These are phyloP conservation scores for Zenarchopterus dispar DNA, from an alignment of 2,797 vertebrate genomes.

Conservation along the genomic window DNA sequence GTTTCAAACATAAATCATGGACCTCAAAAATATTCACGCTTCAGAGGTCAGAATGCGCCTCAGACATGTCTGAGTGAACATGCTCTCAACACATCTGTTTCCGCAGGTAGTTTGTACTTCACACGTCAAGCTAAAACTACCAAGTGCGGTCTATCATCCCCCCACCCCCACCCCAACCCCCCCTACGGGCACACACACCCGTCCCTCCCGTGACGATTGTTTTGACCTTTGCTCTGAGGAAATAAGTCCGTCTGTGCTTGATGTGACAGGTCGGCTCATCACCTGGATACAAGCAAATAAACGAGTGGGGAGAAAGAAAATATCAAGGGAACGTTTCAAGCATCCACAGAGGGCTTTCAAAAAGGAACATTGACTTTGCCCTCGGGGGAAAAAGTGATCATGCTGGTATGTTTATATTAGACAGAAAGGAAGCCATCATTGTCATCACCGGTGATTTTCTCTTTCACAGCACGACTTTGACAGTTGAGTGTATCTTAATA, in stretches of 20 bases:
- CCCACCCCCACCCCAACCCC: background rate
- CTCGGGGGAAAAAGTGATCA: constrained; percentile 81
- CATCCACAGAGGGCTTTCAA: constrained; percentile 81
- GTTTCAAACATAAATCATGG: background rate
- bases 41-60: constrained; percentile 12
- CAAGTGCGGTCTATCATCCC: constrained; percentile 26
- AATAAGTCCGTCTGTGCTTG: constrained; percentile 67
- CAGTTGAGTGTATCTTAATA: constrained; percentile 74
- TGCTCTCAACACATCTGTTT: constrained; percentile 31
- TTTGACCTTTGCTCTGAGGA: constrained; percentile 78
- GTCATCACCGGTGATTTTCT: constrained; percentile 79
- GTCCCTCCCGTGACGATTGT: constrained; percentile 58
- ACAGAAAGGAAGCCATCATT: constrained; percentile 85
- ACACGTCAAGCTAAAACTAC: constrained; percentile 43
- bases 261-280: constrained; percentile 81
- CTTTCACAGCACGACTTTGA: constrained; percentile 67
- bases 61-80: constrained; percentile 18
- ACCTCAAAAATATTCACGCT: background rate
- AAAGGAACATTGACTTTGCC: constrained; percentile 83
- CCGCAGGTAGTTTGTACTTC: constrained; percentile 42
- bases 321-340: constrained; percentile 81
- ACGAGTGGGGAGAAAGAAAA: constrained; percentile 64
- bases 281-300: constrained; percentile 81
- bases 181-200: background rate
- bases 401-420: constrained; percentile 88